Percentiles rank a stretch among this genome's conserved stretches.
These are phyloP conservation scores for Sesamia nonagrioides DNA, from an alignment of 1,140 invertebrate species.

Conservation along the genomic window DNA sequence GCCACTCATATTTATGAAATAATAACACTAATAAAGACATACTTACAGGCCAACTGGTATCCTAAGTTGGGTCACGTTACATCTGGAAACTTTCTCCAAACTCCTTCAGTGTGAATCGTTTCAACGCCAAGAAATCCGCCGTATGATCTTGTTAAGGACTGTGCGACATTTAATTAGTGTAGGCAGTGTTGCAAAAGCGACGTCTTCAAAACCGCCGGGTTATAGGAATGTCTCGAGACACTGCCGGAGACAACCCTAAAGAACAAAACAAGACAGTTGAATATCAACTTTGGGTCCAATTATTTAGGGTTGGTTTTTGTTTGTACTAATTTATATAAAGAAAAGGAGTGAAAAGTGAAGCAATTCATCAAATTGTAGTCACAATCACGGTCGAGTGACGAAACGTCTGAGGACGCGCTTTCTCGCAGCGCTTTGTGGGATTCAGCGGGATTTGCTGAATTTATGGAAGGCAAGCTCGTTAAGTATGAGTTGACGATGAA, in stretches of 20 bases:
- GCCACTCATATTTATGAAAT: slow-evolving; percentile 18
- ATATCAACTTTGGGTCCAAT: neutral
- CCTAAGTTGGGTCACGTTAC: slow-evolving; percentile 34
- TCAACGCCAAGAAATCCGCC: slow-evolving; percentile 30
- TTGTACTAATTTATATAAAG: slow-evolving; percentile 7
- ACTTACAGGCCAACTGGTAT: slow-evolving; percentile 5
- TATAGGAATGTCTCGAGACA: slow-evolving; percentile 46
- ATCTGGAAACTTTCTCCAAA: slow-evolving; percentile 37
- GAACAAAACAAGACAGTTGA: neutral
- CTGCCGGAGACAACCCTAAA: slow-evolving; percentile 13
- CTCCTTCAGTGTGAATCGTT: slow-evolving; percentile 22
- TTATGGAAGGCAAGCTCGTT: slow-evolving; percentile 69
- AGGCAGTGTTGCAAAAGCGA: slow-evolving; percentile 35
- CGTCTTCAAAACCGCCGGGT: slow-evolving; percentile 44
- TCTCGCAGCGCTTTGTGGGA: slow-evolving; percentile 58
- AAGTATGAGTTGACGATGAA: slow-evolving; percentile 61
- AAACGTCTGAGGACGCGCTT: slow-evolving; percentile 62
- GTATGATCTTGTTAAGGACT: slow-evolving; percentile 43
- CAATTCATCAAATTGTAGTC: slow-evolving; percentile 75
- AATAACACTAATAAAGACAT: slow-evolving; percentile 26
- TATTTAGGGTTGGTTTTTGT: slow-evolving; percentile 41
- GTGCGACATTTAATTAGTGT: slow-evolving; percentile 45
- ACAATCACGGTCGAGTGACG: slow-evolving; percentile 71
- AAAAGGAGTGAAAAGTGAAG: slow-evolving; percentile 66
- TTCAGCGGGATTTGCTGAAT: slow-evolving; percentile 67